Evolutionary conservation across 2,113 vertebrate genomes (phyloP), one percentile per base, ranked within the genome.

Genomic region (Atractosteus spatula): DNA sequence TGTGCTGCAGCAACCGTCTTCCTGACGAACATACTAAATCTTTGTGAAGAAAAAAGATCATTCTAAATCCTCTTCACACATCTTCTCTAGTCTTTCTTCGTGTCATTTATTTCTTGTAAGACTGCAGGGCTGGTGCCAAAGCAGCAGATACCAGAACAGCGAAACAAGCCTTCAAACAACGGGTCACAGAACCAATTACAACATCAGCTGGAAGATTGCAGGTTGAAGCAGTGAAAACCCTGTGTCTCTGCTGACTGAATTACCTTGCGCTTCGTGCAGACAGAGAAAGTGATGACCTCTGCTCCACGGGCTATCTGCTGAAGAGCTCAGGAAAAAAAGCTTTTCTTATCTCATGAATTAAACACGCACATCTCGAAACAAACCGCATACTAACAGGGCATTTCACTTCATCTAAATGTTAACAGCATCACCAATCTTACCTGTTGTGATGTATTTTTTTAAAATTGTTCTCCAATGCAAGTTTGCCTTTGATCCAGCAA

Each of bases 331-430:
- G 3, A 41, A 77, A 76, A 70, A 51, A 51, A 51, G 47, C 47
- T 51, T 61, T 5, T 56, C 42, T 62, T n/a, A 66, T 41, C 16
- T 4, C 55, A 78, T 82, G 44, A 86, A 86, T 83, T 71, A 82
- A 80, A 78, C 68, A 79, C 62, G 77, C 79, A 78, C 74, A 82
- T 77, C 81, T 71, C 80, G 59, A 68, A 41, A 55, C 71, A 44
- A 64, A 42, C 41, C 2, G 70, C 75, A 73, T 80, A 74, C 64
- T 79, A 80, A 79, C 84, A 62, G 64, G 10, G 56, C 61, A 76
- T 76, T 67, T 29, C 54, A 73, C 54, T 74, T 82, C 55, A 80
- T 62, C 66, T 64, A 76, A 59, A 70, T 16, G 64, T 62, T 55
- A 45, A 7, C 71, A 55, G 14, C n/a, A 17, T 56, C 67, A 17